Base-by-base conservation (phyloP, 2,797 vertebrate species). In the Presbytis comata region DNA sequence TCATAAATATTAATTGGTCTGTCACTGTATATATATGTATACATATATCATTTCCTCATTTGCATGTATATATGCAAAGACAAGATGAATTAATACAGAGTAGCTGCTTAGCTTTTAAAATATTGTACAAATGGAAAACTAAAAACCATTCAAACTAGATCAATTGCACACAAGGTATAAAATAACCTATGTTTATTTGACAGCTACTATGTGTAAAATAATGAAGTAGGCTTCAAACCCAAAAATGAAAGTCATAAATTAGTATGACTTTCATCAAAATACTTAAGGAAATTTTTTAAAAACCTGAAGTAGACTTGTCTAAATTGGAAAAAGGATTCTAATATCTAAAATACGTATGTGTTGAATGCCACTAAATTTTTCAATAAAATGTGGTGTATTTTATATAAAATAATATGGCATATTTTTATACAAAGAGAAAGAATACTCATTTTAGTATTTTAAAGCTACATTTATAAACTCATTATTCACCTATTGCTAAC, bases 1-100 rank as follows among this genome's bases (percentile, higher is more conserved):
- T 96, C 67, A 96, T 97, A 96, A 97, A 96, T 98, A 97, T 96
- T 91, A 97, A 97, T 97, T 95, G 14, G 1, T 78, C 55, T 96
- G 88, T 84, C 76, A 78, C 11, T 95, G 44, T 30, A 84, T 78
- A 72, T 61, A 74, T 78, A 6, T 67, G 7, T 14, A 70, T 4
- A 78, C 17, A 96, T 80, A 82, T 11, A 91, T 93, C 57, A 93
- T 72, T 95, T 92, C 50, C 79, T 96, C 17, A 93, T 96, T 97
- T 93, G 61, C 83, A 96, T 97, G 72, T 81, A 86, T 93, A 76
- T 97, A 93, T 93, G 41, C 89, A 80, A 97, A 97, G 79, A 89
- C 61, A 75, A 83, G 64, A 55, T 80, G 61, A 94, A 97, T 97
- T 95, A 97, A 95, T 96, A 96, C 24, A 94, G 39, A 93, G 61